Base-by-base conservation (phyloP, 2,888 invertebrate species). In the Ophion ventricosus region DNA sequence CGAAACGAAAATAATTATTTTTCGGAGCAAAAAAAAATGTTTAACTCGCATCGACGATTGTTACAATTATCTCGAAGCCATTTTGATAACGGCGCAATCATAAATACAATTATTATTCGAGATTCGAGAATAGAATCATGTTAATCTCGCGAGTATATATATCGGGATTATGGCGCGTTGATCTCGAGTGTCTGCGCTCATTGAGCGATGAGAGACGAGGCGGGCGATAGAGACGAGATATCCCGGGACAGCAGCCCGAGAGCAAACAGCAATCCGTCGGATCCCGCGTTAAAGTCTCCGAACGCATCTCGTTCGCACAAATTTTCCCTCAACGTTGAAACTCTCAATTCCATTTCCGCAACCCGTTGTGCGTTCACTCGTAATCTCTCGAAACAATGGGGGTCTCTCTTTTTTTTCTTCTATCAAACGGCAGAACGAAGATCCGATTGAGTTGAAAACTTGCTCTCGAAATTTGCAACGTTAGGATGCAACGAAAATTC, bases 271-370 rank as follows among this genome's bases (percentile, higher is more conserved):
- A 84, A 79, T 90, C 92, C 92, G 92, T 90, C 92, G 92, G 92
- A 87, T 90, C 89, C 89, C 86, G 92, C 92, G 88, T 92, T 92
- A 88, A 92, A 92, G 90, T 92, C 92, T 91, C 92, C 90, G 74
- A 69, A 79, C 73, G 73, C 73, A 17, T 64, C 61, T 67, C 57
- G 29, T 54, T 63, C 57, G 79, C 35, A 59, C 74, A 49, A 63
- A 74, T 74, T 49, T 49, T 26, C 49, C 56, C 56, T 56, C 17
- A 17, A 25, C 29, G 20, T 61, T 49, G 11, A 63, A 74, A 74
- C 61, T 26, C 43, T 73, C 43, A 0, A 26, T 17, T 43, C 57
- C 35, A 8, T 43, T 66, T 66, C 40, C 8, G n/a, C 14, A 14
- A 7, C 35, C 17, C 14, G 23, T 59, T 59, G 10, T 17, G 8